Percentiles rank a stretch among this genome's conserved stretches.
Conservation (phyloP, 2,888 invertebrate genomes). For the Operophtera brumata region DNA sequence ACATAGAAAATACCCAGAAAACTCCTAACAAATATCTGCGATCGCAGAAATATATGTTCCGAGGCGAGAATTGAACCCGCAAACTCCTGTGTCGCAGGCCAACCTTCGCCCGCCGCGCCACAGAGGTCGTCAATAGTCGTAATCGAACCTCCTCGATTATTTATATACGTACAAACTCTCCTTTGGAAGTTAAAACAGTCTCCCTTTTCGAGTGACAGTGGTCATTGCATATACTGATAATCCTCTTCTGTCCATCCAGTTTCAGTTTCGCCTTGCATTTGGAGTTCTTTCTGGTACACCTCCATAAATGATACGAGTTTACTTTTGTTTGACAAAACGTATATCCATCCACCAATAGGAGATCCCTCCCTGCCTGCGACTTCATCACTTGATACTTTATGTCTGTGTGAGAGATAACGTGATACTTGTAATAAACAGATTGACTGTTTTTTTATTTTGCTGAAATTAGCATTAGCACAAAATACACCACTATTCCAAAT, state of each 20-base stretch:
- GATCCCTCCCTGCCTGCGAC: slow-evolving; percentile 1
- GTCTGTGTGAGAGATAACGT: background rate
- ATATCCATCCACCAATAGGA: slow-evolving; percentile 3
- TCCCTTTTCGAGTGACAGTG: slow-evolving; percentile 5
- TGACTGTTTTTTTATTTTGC: background rate
- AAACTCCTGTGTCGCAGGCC: too few species aligned
- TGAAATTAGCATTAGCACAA: too few species aligned
- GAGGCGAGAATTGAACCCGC: too few species aligned
- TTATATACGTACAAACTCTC: background rate
- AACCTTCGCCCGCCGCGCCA: too few species aligned
- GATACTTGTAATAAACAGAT: background rate
- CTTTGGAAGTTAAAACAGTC: background rate
- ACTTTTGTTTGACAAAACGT: slow-evolving; percentile 6
- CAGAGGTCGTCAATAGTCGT: too few species aligned
- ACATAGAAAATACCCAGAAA: too few species aligned
- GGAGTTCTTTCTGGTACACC: slow-evolving; percentile 14
- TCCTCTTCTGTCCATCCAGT: background rate
- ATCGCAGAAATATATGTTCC: too few species aligned
- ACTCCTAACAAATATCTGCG: too few species aligned
- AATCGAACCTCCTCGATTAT: too few species aligned
- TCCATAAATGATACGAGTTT: background rate
- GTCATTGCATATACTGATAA: slow-evolving; percentile 3
- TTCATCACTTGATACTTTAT: background rate
- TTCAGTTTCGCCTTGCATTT: slow-evolving; percentile 7
- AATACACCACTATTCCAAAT: too few species aligned